Base-by-base conservation (phyloP, 1,140 invertebrate species). In the Drosophila tani region DNA sequence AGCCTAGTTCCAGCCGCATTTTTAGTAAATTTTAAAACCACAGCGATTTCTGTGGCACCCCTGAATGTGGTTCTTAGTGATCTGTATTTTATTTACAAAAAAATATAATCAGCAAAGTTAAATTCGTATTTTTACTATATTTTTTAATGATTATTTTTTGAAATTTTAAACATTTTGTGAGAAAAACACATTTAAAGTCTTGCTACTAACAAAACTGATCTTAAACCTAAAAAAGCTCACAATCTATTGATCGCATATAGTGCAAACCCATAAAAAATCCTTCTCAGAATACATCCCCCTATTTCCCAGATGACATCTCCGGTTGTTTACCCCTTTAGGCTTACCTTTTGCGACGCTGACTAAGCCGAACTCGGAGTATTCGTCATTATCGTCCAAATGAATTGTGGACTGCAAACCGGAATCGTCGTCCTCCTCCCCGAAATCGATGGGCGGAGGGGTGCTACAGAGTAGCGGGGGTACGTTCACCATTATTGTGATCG, bases 401-500 rank as follows among this genome's bases (percentile, higher is more conserved):
- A 87, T 94, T 93, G 71, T 93, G 91, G 85, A 94, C 91, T 75
- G 93, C 82, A 78, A 93, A 93, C 95, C 95, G 83, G 95, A 95
- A 85, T 95, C 95, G 51, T 95, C 95, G 57, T 95, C 95, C 5
- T 94, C 94, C 68, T 95, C 94, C 29, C 93, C 93, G 74, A 93
- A 93, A 81, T 94, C 94, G 43, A 95, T 94, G 29, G 95, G 95
- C 55, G 95, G 95, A 70, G 95, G 95, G 27, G 95, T 95, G 65
- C 94, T 95, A 79, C 95, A 95, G 49, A 95, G 93, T 65, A 95
- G 91, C 41, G 95, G 95, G 81, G 95, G 95, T 80, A 95, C 93
- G 73, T 93, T 79, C 35, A 92, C 91, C 74, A 91, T 88, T 56
- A 24, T 56, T 56, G 17, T 56, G 53, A 57, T 81, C 91, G 67